A percentile compares a stretch with the other conserved stretches of the same genome.
Conservation (phyloP, 2,797 vertebrate species). For the Intellagama lesueurii region DNA sequence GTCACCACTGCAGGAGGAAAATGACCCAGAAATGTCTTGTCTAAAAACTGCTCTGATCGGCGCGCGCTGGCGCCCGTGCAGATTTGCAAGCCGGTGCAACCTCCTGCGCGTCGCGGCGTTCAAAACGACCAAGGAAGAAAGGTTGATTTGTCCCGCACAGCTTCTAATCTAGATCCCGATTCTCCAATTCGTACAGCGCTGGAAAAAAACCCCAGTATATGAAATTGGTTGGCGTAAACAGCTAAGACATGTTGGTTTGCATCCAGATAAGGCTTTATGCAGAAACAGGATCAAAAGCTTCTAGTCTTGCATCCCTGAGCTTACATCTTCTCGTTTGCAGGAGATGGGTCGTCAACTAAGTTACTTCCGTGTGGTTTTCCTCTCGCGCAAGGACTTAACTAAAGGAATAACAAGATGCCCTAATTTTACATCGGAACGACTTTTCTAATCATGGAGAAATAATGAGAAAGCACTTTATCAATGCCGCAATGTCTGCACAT, state of each 20-base stretch:
- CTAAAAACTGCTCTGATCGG: neutral
- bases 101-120: neutral
- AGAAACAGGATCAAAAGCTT: neutral
- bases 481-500: neutral
- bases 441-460: neutral
- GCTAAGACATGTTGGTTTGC: neutral
- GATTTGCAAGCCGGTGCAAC: too few species aligned
- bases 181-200: neutral
- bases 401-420: too few species aligned
- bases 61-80: neutral
- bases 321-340: too few species aligned
- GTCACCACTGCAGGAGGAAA: neutral
- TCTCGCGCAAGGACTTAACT: too few species aligned
- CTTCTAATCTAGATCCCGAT: neutral
- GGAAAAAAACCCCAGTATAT: too few species aligned
- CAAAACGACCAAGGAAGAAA: neutral
- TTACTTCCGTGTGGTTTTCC: too few species aligned
- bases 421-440: too few species aligned
- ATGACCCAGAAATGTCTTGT: neutral
- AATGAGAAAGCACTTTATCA: neutral
- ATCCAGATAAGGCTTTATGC: neutral
- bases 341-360: too few species aligned
- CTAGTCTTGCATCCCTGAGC: neutral
- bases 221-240: neutral
- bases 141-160: too few species aligned